These are phyloP conservation scores for Sebastiscus albofasciatus DNA, from an alignment of 2,797 vertebrate genomes.

Conservation along the genomic window DNA sequence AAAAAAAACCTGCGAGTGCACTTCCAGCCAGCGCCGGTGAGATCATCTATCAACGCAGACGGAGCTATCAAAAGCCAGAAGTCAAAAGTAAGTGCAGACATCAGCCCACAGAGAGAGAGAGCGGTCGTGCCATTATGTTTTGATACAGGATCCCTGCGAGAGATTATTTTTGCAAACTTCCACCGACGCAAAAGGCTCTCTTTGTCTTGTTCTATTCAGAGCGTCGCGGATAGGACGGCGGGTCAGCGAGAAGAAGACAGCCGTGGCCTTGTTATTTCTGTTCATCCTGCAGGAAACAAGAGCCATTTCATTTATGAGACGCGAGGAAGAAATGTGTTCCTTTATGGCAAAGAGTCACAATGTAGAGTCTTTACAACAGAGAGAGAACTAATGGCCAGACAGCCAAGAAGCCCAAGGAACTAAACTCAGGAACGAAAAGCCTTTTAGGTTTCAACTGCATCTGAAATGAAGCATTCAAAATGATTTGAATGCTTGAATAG, in stretches of 20 bases:
- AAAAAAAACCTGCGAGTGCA: constrained; percentile 24
- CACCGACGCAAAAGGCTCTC: constrained; percentile 43
- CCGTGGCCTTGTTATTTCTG: constrained; percentile 71
- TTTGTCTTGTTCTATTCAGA: constrained; percentile 59
- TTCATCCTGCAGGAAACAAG: constrained; percentile 64
- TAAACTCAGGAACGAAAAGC: not conserved
- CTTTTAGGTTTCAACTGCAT: not conserved
- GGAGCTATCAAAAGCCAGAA: constrained; percentile 48
- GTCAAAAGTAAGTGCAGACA: constrained; percentile 54
- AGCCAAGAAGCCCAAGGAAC: not conserved
- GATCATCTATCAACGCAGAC: constrained; percentile 49
- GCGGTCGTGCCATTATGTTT: constrained; percentile 39
- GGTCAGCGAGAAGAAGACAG: constrained; percentile 54
- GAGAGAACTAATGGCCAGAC: not conserved
- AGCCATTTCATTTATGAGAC: constrained; percentile 28
- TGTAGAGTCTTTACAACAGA: not conserved
- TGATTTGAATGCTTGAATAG: not conserved
- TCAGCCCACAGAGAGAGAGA: constrained; percentile 41
- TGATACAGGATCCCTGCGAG: constrained; percentile 40
- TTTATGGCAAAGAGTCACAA: not conserved
- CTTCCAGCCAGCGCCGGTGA: constrained; percentile 35
- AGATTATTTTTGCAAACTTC: constrained; percentile 63
- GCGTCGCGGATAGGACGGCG: constrained; percentile 27
- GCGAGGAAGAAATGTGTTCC: not conserved
- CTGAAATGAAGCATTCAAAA: not conserved